Evolutionary conservation across 2,797 vertebrate genomes (phyloP).

Genomic region (Tadarida brasiliensis): DNA sequence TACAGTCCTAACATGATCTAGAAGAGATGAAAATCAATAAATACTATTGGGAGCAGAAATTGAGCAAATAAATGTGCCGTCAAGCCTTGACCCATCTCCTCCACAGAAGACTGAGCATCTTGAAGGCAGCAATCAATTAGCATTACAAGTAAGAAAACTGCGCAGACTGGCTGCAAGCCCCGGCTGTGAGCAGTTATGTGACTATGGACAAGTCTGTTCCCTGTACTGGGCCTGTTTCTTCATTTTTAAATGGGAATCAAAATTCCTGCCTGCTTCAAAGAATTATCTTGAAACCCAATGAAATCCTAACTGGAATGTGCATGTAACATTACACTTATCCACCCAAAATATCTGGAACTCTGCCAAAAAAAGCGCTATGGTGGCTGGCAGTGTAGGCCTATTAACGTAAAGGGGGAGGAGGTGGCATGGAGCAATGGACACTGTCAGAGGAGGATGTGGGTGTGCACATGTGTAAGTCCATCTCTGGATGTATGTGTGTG

Average conservation of each 20-base stretch:
- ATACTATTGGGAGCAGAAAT: conserved; percentile 12
- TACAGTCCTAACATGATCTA: neutral
- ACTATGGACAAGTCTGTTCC: conserved; percentile 6
- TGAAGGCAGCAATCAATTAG: conserved; percentile 11
- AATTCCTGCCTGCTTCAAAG: conserved; percentile 62
- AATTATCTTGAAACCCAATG: conserved; percentile 64
- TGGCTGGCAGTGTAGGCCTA: neutral
- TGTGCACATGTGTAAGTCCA: neutral
- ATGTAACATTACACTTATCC: conserved; percentile 30
- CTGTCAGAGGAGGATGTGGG: neutral
- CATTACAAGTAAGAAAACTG: conserved; percentile 41
- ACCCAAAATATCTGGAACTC: conserved; percentile 47
- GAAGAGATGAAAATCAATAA: neutral
- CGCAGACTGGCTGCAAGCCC: neutral
- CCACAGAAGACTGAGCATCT: conserved; percentile 19
- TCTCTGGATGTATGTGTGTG: neutral
- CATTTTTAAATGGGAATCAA: conserved; percentile 43
- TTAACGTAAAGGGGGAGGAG: neutral
- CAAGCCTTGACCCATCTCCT: neutral
- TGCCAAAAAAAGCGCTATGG: neutral
- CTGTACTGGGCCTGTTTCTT: conserved; percentile 25
- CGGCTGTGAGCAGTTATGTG: neutral
- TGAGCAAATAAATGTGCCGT: conserved; percentile 8
- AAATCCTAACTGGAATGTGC: conserved; percentile 74
- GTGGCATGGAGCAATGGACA: neutral